These are phyloP conservation scores for Leucosticte australis DNA, from an alignment of 2,113 vertebrate genomes.

Conservation along the genomic window DNA sequence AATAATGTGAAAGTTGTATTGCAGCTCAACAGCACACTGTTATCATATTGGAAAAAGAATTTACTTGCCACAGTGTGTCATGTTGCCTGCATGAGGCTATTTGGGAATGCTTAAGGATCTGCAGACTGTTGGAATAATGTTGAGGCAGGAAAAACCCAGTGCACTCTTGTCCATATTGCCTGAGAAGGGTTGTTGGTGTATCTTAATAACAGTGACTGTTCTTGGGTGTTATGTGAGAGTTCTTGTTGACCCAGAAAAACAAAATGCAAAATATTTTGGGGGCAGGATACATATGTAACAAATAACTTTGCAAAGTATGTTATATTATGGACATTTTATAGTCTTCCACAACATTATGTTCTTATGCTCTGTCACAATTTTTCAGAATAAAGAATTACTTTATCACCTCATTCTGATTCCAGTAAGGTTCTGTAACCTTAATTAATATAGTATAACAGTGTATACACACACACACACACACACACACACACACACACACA, in stretches of 20 bases:
- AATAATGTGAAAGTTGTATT: not conserved
- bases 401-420: not conserved
- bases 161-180: not conserved
- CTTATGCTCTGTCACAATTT: not conserved
- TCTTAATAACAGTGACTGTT: not conserved
- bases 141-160: not conserved
- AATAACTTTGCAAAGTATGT: not conserved
- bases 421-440: not conserved
- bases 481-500: too few relatives aligned
- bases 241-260: not conserved
- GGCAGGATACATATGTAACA: not conserved
- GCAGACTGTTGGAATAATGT: not conserved
- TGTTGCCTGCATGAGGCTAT: not conserved
- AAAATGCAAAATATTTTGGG: not conserved
- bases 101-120: not conserved
- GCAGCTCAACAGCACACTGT: not conserved
- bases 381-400: not conserved
- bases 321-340: not conserved
- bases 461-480: too few relatives aligned
- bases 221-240: not conserved
- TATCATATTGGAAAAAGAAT: not conserved
- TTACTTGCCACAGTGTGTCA: not conserved
- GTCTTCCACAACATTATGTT: not conserved
- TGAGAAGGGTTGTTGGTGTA: rapidly evolving
- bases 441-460: not conserved